Conservation (phyloP, 2,888 invertebrate genomes). For the Trissoscelio sp. region DNA sequence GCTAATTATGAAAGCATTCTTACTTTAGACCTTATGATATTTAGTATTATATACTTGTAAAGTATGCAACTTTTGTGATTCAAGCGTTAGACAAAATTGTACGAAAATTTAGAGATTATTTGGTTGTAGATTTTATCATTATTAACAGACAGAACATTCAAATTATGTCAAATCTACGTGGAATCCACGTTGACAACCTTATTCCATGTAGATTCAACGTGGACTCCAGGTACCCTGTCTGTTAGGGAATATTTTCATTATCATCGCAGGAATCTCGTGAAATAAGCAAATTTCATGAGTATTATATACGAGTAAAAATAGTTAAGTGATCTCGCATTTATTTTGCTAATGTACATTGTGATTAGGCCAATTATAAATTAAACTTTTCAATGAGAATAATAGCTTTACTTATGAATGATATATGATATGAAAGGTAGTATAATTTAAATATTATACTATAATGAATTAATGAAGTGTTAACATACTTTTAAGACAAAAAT, state of each 20-base stretch:
- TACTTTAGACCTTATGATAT: conserved; percentile 12
- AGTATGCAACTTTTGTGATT: conserved; percentile 23
- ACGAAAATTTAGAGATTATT: conserved; percentile 28
- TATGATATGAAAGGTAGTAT: neutral
- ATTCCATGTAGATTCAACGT: no score
- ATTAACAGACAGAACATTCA: no score
- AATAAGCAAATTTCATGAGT: neutral
- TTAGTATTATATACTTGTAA: conserved; percentile 19
- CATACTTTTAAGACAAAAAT: no score
- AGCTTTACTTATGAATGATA: conserved; percentile 16
- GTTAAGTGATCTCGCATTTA: conserved; percentile 26
- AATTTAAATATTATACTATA: neutral
- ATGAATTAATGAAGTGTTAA: conserved; percentile 16
- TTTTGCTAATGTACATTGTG: conserved; percentile 23
- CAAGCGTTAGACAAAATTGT: conserved; percentile 7
- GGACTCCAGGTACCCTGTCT: neutral
- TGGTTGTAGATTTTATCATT: no score
- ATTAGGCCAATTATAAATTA: neutral
- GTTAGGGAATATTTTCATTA: neutral
- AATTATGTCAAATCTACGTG: no score
- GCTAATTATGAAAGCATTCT: neutral
- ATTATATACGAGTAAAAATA: conserved; percentile 1
- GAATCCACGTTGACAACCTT: no score
- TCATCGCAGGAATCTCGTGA: conserved; percentile 24
- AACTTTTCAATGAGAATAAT: conserved; percentile 13